Evolutionary conservation across 2,113 vertebrate species (phyloP).

Genomic region (Beaufortia kweichowensis): DNA sequence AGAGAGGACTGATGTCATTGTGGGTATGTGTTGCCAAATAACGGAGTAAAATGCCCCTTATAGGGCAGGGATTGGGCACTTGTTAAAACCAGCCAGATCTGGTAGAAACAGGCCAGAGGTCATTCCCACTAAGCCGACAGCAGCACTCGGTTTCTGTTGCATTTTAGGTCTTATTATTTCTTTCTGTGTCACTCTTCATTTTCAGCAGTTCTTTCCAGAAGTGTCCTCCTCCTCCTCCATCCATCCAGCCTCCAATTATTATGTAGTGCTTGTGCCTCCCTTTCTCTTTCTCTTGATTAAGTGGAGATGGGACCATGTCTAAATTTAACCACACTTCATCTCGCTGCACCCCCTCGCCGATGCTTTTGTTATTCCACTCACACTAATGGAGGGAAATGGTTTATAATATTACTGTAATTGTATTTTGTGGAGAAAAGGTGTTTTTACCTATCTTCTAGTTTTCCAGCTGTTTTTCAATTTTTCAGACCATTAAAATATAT

Average conservation of each 20-base stretch:
- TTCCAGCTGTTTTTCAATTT: neutral
- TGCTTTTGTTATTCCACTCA: neutral
- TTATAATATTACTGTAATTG: neutral
- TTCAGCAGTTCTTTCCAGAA: neutral
- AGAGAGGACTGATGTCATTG: slow-evolving; percentile 22
- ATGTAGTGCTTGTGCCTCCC: slow-evolving; percentile 21
- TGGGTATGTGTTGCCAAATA: neutral
- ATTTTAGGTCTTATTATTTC: slow-evolving; percentile 32
- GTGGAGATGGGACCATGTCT: slow-evolving; percentile 41
- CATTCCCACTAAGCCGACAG: neutral
- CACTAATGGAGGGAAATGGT: neutral
- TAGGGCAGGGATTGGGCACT: slow-evolving; percentile 1
- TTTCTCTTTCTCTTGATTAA: slow-evolving; percentile 37
- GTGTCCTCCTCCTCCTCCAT: slow-evolving; percentile 27
- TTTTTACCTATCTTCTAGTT: neutral
- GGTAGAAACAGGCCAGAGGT: slow-evolving; percentile 16
- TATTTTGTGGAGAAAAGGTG: slow-evolving; percentile 14
- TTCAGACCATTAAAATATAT: no score
- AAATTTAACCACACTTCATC: slow-evolving; percentile 43
- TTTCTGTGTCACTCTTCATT: slow-evolving; percentile 34
- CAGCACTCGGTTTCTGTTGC: neutral
- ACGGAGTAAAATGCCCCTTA: slow-evolving; percentile 25
- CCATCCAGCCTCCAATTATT: slow-evolving; percentile 44
- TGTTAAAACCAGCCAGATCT: slow-evolving; percentile 7
- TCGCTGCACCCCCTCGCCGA: neutral